These are phyloP conservation scores for Apamea monoglypha DNA, from an alignment of 2,888 invertebrate genomes.

Conservation along the genomic window DNA sequence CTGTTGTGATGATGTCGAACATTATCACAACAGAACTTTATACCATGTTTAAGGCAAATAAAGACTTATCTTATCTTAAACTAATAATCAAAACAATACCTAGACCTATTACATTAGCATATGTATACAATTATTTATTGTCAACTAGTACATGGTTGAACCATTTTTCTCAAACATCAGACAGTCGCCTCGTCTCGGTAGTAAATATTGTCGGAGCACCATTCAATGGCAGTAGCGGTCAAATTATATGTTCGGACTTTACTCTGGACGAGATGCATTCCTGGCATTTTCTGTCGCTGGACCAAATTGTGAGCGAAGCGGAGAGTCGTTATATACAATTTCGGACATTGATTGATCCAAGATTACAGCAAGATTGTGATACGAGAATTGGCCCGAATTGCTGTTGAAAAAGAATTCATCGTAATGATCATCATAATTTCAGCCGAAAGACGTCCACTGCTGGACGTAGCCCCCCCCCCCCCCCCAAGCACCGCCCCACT, in stretches of 20 bases:
- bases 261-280: conserved; percentile 80
- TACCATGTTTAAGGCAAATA: no score
- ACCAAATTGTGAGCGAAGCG: conserved; percentile 58
- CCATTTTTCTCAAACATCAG: conserved; percentile 20
- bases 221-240: conserved; percentile 56
- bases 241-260: conserved; percentile 76
- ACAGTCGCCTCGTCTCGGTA: conserved; percentile 28
- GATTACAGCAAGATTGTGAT: neutral
- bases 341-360: neutral
- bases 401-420: neutral
- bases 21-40: no score
- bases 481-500: neutral
- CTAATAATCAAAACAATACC: neutral
- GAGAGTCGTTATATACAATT: neutral
- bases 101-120: neutral
- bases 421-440: no score
- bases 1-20: neutral
- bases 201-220: conserved; percentile 56
- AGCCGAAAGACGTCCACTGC: no score
- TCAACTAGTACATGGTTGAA: neutral
- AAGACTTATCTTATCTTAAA: no score
- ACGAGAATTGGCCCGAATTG: neutral
- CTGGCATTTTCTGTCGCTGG: conserved; percentile 77
- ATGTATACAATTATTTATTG: neutral
- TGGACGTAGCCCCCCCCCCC: no score